These are phyloP conservation scores for Coelogynopora nodosa DNA, from an alignment of 2,888 invertebrate genomes.

Conservation along the genomic window DNA sequence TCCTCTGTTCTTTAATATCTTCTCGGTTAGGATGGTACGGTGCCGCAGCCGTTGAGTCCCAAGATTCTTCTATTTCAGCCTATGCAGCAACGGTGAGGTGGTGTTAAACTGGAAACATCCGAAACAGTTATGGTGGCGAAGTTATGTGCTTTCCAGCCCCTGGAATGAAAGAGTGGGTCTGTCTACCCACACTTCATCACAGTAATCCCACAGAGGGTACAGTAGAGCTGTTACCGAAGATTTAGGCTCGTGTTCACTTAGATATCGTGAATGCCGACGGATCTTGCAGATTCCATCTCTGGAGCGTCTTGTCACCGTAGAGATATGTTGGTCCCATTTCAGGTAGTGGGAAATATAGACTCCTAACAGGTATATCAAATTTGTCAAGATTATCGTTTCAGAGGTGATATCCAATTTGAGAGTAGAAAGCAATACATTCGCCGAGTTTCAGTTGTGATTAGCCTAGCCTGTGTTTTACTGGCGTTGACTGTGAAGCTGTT, in stretches of 20 bases:
- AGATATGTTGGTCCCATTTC: conserved; percentile 17
- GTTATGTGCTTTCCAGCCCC: neutral
- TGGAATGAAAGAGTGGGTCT: conserved; percentile 6
- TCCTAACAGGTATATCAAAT: neutral
- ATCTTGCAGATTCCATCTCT: conserved; percentile 11
- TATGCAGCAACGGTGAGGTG: neutral
- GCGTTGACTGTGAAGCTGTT: neutral
- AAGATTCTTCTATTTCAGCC: neutral
- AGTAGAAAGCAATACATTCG: conserved; percentile 1
- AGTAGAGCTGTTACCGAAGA: neutral
- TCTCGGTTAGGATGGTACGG: neutral
- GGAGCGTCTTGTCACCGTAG: neutral
- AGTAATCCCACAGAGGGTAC: conserved; percentile 12
- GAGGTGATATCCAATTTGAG: neutral
- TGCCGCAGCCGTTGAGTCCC: neutral
- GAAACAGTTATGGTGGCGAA: conserved; percentile 12
- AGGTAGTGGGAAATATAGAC: neutral
- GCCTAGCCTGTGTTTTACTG: conserved; percentile 6
- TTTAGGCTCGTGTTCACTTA: neutral
- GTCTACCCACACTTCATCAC: conserved; percentile 25
- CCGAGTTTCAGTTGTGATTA: conserved; percentile 4
- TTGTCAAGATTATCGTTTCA: neutral
- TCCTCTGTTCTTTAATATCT: neutral
- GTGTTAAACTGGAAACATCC: neutral
- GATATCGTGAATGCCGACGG: neutral